Conservation (phyloP, 2,113 vertebrate species). For the Motacilla tschutschensis region DNA sequence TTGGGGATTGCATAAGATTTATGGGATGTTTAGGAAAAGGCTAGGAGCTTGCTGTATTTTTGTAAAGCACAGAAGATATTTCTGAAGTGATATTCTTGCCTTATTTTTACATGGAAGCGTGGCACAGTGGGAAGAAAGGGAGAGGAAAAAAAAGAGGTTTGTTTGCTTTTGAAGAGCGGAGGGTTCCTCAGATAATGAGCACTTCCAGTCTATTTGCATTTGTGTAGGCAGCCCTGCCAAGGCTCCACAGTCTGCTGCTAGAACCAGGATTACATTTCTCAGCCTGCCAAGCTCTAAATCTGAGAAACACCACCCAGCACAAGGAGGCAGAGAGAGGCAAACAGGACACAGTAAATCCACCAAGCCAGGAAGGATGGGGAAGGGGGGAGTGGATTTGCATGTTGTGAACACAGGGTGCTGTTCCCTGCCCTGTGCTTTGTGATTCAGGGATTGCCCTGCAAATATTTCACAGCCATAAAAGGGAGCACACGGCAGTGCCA, state of each 20-base stretch:
- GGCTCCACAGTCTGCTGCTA: background rate
- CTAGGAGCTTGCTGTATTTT: background rate
- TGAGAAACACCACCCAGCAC: background rate
- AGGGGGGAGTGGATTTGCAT: background rate
- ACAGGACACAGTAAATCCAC: background rate
- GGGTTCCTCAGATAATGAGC: background rate
- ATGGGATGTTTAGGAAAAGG: background rate
- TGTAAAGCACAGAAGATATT: background rate
- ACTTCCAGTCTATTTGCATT: background rate
- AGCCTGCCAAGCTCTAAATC: conserved; percentile 6
- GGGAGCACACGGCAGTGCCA: background rate
- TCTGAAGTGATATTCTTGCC: background rate
- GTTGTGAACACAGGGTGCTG: background rate
- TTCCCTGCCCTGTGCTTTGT: background rate
- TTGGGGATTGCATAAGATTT: background rate
- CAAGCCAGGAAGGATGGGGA: background rate
- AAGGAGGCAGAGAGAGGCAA: background rate
- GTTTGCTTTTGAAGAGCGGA: conserved; percentile 22
- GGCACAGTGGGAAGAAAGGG: background rate
- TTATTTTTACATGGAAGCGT: background rate
- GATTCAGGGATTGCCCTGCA: background rate
- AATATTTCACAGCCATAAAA: conserved; percentile 18
- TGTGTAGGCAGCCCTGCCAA: conserved; percentile 1
- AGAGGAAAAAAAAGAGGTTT: background rate
- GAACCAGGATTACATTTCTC: background rate